phyloP scores from a whole-genome alignment of 2,797 vertebrate genomes.

The Silurus lanzhouensis region DNA sequence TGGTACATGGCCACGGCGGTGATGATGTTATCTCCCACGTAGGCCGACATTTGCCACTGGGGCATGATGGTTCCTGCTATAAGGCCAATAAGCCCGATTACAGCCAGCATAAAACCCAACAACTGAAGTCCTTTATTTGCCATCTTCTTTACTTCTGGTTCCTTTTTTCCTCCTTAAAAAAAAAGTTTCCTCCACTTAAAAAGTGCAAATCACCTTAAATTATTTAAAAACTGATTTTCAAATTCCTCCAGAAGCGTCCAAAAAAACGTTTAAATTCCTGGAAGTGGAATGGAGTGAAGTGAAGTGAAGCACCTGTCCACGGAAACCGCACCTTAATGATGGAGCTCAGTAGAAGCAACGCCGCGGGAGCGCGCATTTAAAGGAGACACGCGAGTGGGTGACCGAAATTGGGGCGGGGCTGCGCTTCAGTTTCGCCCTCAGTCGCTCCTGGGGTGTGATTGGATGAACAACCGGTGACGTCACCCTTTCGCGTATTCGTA shows the following conservation, averaged over 20 bases:
- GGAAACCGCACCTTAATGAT: slow-evolving; percentile 66
- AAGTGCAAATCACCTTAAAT: not conserved
- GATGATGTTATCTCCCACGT: slow-evolving; percentile 86
- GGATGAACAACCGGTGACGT: slow-evolving; percentile 4
- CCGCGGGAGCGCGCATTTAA: slow-evolving; percentile 25
- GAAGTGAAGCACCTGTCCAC: slow-evolving; percentile 67
- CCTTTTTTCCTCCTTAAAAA: too few relatives aligned
- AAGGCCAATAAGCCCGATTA: slow-evolving; percentile 80
- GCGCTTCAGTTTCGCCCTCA: slow-evolving; percentile 69
- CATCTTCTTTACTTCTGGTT: slow-evolving; percentile 65
- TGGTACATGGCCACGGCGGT: slow-evolving; percentile 85
- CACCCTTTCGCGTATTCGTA: slow-evolving; percentile 2
- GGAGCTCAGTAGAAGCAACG: not conserved
- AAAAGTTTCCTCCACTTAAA: not conserved
- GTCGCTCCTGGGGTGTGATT: not conserved
- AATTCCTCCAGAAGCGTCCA: not conserved
- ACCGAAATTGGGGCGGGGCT: slow-evolving; percentile 67
- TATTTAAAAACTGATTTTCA: not conserved
- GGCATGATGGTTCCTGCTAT: slow-evolving; percentile 84
- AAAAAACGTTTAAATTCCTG: not conserved
- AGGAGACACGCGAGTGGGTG: not conserved
- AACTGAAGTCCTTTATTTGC: slow-evolving; percentile 85
- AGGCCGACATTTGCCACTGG: slow-evolving; percentile 89
- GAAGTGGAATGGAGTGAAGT: not conserved
- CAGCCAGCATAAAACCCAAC: slow-evolving; percentile 79